These are phyloP conservation scores for Oscheius onirici DNA, from an alignment of 2,888 invertebrate genomes.

Conservation along the genomic window DNA sequence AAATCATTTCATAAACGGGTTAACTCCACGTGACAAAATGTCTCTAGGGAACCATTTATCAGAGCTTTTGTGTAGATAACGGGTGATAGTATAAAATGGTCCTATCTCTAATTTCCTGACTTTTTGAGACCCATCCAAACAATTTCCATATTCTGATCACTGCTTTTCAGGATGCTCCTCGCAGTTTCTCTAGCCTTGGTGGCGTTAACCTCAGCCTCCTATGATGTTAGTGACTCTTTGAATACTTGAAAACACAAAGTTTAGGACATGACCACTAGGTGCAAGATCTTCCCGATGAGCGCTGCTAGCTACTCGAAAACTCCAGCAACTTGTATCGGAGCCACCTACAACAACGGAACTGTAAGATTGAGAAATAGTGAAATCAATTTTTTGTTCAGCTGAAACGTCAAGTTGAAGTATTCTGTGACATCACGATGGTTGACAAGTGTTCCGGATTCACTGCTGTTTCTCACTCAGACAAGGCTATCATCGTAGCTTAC, in stretches of 20 bases:
- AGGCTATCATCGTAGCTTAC: conserved; percentile 47
- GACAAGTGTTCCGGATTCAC: conserved; percentile 48
- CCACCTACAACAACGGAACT: conserved; percentile 10
- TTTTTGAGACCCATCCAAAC: conserved; percentile 1
- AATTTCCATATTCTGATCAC: not conserved
- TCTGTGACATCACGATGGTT: conserved; percentile 16
- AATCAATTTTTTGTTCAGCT: conserved; percentile 5
- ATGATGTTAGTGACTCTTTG: not conserved
- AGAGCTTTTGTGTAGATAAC: not conserved
- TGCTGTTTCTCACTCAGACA: conserved; percentile 44
- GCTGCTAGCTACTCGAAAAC: conserved; percentile 17
- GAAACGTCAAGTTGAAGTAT: conserved; percentile 16
- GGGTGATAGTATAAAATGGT: conserved; percentile 1
- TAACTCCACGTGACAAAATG: conserved; percentile 8
- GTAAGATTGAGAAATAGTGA: not conserved
- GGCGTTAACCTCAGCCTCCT: conserved; percentile 15
- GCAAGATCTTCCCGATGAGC: conserved; percentile 17
- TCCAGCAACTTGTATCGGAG: not conserved
- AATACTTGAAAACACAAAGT: not conserved
- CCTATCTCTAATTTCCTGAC: conserved; percentile 11
- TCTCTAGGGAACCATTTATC: not conserved
- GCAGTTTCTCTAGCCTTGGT: conserved; percentile 7
- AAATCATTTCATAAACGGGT: not conserved
- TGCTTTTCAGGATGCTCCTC: conserved; percentile 12
- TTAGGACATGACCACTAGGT: conserved; percentile 10